Evolutionary conservation across 2,888 invertebrate species (phyloP).

Genomic region (Melanotus villosus): DNA sequence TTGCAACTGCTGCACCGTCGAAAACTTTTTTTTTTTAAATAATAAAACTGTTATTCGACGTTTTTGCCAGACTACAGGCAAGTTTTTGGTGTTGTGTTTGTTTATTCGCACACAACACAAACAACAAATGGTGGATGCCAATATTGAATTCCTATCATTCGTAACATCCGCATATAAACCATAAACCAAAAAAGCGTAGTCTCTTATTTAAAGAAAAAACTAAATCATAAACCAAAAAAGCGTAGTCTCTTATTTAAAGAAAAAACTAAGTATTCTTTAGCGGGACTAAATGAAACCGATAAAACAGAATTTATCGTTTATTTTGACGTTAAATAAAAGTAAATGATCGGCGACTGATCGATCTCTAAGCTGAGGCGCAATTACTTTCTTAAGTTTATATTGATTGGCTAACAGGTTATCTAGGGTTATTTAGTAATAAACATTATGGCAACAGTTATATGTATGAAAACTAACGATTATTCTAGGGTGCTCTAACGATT

Average conservation of each 20-base stretch:
- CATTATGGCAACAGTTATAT: no score
- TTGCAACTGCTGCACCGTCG: constrained; percentile 51
- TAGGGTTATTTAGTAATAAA: constrained; percentile 13
- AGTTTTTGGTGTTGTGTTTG: constrained; percentile 10
- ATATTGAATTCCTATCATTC: not conserved
- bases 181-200: constrained; percentile 24
- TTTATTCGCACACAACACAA: constrained; percentile 20
- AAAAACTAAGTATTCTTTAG: not conserved
- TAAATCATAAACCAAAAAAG: not conserved
- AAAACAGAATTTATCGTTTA: no score
- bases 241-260: no score
- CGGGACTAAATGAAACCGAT: no score
- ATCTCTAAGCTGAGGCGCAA: constrained; percentile 10
- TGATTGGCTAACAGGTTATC: constrained; percentile 13
- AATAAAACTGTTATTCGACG: constrained; percentile 55
- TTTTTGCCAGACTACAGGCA: constrained; percentile 29
- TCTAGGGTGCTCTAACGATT: no score
- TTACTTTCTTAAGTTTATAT: not conserved
- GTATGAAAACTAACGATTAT: no score
- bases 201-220: no score
- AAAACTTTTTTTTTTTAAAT: constrained; percentile 49
- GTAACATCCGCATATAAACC: constrained; percentile 26
- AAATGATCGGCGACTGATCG: no score
- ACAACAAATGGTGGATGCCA: constrained; percentile 23
- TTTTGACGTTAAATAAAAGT: no score